Evolutionary conservation across 2,888 invertebrate genomes (phyloP).

Genomic region (Drosophila nigricruria): DNA sequence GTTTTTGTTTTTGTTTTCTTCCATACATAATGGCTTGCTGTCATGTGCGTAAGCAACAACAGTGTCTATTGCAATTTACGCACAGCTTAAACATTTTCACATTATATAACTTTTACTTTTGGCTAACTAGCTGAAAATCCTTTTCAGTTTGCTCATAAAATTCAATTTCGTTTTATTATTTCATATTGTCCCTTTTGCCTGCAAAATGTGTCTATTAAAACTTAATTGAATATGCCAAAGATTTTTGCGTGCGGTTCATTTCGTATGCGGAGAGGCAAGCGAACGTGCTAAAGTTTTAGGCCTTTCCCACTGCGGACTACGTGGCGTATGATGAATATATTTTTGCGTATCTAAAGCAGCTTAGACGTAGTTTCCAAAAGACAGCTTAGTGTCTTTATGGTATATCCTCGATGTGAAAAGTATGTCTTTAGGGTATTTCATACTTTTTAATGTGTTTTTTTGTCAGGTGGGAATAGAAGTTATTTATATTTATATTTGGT

Average conservation of each 20-base stretch:
- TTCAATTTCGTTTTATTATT: conserved; percentile 21
- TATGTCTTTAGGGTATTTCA: background rate
- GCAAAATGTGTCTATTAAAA: conserved; percentile 56
- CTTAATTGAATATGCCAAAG: conserved; percentile 68
- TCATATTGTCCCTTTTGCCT: conserved; percentile 25
- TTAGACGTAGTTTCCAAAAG: conserved; percentile 17
- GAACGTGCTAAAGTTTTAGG: conserved; percentile 52
- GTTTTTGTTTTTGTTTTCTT: background rate
- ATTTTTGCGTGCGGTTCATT: conserved; percentile 60
- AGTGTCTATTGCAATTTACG: background rate
- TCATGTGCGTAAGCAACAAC: background rate
- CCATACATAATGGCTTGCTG: background rate
- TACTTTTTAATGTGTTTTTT: background rate
- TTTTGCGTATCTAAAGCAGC: conserved; percentile 29
- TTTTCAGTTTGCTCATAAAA: conserved; percentile 12
- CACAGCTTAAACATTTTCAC: background rate
- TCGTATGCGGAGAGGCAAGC: conserved; percentile 60
- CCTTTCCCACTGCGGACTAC: conserved; percentile 34
- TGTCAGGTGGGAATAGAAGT: background rate
- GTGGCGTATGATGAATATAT: conserved; percentile 70
- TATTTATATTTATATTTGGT: background rate
- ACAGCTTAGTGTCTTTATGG: conserved; percentile 24
- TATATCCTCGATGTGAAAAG: conserved; percentile 3
- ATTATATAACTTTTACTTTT: background rate
- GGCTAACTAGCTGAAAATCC: conserved; percentile 8